Base-by-base conservation (phyloP, 2,888 invertebrate genomes). In the Heliconius charithonia region DNA sequence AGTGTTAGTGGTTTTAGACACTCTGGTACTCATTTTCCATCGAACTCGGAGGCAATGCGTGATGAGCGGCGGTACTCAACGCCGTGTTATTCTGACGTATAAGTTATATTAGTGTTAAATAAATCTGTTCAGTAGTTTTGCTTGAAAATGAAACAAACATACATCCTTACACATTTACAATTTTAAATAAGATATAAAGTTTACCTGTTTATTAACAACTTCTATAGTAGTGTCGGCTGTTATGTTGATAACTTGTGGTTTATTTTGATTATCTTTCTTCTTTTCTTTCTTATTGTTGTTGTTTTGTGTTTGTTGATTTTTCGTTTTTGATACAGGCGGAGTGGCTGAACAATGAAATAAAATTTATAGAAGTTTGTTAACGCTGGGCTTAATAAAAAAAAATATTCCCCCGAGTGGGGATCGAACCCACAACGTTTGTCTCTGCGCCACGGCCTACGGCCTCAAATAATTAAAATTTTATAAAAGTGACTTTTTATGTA, bases 151-250 rank as follows among this genome's bases (percentile, higher is more conserved):
- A 9, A 51, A 51, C 2, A 19, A 22, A 51, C 22, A 51, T 51
- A 51, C 51, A 51, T 22, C 51, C 45, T 45, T 51, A 22, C 22
- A 22, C 51, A 51, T 51, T 51, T 22, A 51, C 22, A 7, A 51
- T 51, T 22, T 22, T 51, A 51, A 51, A 51, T 51, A 51, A 51
- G 7, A 51, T 51, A 22, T 51, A 51, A 51, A 22, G 7, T 51
- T 51, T 51, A 83, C 90, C 72, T 83, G 82, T 63, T 90, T 89
- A 62, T 85, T 89, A 41, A 92, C 89, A 32, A 92, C 87, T 80
- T 93, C 91, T 1, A 93, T 89, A 1, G 92, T 92, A 9, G 93
- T 92, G 56, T 93, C 92, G 0, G 91, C 89, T 0, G 92, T 89
- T 76, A 90, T 90, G 82, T 91, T 92, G 79, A 90, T 85, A 1